These are phyloP conservation scores for Syritta pipiens DNA, from an alignment of 2,888 invertebrate species.

Conservation along the genomic window DNA sequence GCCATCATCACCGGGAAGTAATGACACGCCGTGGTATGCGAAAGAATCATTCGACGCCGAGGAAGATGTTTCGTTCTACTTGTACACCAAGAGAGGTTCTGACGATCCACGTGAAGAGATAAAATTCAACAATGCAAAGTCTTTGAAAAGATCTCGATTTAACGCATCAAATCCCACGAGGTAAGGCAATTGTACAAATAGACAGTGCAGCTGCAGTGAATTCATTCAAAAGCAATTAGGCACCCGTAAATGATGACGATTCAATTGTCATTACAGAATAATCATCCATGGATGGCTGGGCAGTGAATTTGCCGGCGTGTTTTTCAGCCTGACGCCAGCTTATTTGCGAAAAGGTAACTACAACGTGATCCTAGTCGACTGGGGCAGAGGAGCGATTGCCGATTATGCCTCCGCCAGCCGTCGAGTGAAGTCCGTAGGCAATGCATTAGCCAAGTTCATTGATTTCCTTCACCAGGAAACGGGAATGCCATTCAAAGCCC, in stretches of 20 bases:
- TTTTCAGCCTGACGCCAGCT: slow-evolving; percentile 73
- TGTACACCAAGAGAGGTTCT: slow-evolving; percentile 23
- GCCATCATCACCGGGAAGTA: neutral
- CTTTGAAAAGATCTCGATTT: slow-evolving; percentile 74
- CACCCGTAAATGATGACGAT: neutral
- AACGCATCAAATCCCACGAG: slow-evolving; percentile 77
- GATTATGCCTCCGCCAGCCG: slow-evolving; percentile 77
- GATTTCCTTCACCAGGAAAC: slow-evolving; percentile 84
- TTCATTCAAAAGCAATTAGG: slow-evolving; percentile 3
- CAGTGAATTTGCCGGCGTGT: slow-evolving; percentile 74
- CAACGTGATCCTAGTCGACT: slow-evolving; percentile 76
- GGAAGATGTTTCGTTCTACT: slow-evolving; percentile 47
- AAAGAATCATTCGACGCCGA: slow-evolving; percentile 21
- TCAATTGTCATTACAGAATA: slow-evolving; percentile 71
- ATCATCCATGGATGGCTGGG: slow-evolving; percentile 77
- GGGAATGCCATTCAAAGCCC: slow-evolving; percentile 73
- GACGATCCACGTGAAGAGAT: slow-evolving; percentile 71
- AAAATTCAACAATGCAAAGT: slow-evolving; percentile 73
- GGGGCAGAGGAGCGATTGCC: slow-evolving; percentile 77
- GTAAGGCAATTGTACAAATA: slow-evolving; percentile 71
- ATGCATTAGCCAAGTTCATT: slow-evolving; percentile 82
- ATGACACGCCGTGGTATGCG: slow-evolving; percentile 8
- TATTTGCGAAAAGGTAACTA: slow-evolving; percentile 73
- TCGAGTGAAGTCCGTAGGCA: slow-evolving; percentile 80
- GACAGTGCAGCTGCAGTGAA: neutral